Percentiles rank a stretch among this genome's conserved stretches.
Evolutionary conservation across 2,797 vertebrate genomes (phyloP).

Genomic region (Gephyroberyx darwinii): DNA sequence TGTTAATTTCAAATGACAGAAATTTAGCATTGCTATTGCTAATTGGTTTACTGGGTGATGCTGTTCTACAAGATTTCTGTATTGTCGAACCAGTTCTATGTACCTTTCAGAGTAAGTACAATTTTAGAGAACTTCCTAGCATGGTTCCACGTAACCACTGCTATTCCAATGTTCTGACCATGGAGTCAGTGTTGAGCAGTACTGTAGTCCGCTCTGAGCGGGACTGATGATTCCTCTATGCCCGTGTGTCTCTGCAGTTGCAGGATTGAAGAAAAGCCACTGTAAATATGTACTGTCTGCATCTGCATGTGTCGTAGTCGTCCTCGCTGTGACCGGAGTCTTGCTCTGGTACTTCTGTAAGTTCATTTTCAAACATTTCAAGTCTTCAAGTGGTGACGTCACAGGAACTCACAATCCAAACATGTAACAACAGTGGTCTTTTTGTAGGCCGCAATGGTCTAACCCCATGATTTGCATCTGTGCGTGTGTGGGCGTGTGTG

Average conservation of each 20-base stretch:
- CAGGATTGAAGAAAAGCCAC: conserved; percentile 70
- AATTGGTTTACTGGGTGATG: too few relatives aligned
- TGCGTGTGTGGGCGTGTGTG: background rate
- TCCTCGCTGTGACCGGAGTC: conserved; percentile 61
- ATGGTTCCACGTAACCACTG: conserved; percentile 1
- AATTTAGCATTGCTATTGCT: too few relatives aligned
- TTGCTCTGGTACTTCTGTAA: conserved; percentile 91
- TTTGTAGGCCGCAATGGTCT: background rate
- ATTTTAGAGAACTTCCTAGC: background rate
- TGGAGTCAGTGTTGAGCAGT: background rate
- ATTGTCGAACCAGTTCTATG: background rate
- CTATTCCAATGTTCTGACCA: background rate
- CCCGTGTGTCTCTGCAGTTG: conserved; percentile 7
- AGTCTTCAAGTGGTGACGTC: background rate
- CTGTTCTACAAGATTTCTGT: background rate
- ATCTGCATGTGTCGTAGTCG: conserved; percentile 45
- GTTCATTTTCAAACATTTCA: conserved; percentile 46
- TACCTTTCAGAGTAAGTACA: background rate
- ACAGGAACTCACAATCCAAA: background rate
- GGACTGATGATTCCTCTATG: too few relatives aligned
- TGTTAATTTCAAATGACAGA: too few relatives aligned
- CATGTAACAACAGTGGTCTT: background rate
- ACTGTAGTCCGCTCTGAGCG: too few relatives aligned
- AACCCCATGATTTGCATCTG: background rate
- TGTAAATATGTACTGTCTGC: conserved; percentile 54